phyloP scores from a whole-genome alignment of 2,113 vertebrate genomes.

The Hemichromis elongatus region DNA sequence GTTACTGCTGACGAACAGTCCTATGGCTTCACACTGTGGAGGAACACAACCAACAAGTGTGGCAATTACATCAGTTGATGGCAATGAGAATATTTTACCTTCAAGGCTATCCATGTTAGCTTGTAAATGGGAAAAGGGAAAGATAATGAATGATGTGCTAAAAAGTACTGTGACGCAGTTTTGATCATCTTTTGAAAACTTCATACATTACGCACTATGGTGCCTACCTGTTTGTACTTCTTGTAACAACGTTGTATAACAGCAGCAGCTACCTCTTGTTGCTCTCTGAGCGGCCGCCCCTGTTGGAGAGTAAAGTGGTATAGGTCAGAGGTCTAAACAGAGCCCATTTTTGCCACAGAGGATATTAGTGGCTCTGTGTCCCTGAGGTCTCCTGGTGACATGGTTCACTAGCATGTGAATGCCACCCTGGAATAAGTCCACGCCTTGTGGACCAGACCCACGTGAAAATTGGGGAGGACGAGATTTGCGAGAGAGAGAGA shows the following conservation, averaged over 20 bases:
- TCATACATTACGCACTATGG: background rate
- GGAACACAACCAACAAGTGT: background rate
- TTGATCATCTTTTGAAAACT: background rate
- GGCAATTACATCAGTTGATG: background rate
- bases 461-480: constrained; percentile 3
- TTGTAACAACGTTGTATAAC: constrained; percentile 98
- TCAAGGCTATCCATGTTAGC: constrained; percentile 99
- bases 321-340: constrained; percentile 51
- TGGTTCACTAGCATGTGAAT: constrained; percentile 6
- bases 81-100: constrained; percentile 81
- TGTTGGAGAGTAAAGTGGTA: constrained; percentile 67
- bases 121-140: constrained; percentile 76
- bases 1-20: background rate
- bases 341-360: constrained; percentile 35
- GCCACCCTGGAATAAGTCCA: constrained; percentile 27
- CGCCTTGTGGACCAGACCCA: constrained; percentile 3
- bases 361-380: constrained; percentile 28
- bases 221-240: constrained; percentile 96
- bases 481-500: constrained; percentile 3
- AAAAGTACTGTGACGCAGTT: background rate
- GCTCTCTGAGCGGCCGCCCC: constrained; percentile 92
- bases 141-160: constrained; percentile 20
- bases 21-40: background rate
- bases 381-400: constrained; percentile 17
- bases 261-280: constrained; percentile 95